Conservation (phyloP, 2,113 vertebrate species). For the Rhynchopsitta pachyrhyncha region DNA sequence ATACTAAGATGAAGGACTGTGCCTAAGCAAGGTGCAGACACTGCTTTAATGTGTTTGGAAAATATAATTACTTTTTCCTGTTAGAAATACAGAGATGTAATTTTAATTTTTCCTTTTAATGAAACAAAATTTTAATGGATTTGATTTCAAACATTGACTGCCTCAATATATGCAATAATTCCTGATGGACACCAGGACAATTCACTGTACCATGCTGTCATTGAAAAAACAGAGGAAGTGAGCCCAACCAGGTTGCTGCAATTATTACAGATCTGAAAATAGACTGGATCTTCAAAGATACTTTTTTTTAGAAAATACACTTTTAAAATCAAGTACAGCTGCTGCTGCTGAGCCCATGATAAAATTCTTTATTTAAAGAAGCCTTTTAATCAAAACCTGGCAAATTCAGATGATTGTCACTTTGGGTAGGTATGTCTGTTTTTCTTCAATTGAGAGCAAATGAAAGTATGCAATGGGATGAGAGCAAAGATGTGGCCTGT, state of each 20-base stretch:
- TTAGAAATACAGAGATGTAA: not conserved
- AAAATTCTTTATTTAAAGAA: constrained; percentile 29
- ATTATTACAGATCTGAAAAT: not conserved
- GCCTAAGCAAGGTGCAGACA: not conserved
- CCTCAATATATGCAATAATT: not conserved
- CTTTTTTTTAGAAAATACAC: not conserved
- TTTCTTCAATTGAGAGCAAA: constrained; percentile 38
- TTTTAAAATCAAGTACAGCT: not conserved
- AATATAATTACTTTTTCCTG: not conserved
- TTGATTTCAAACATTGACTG: not conserved
- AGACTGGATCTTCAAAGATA: not conserved
- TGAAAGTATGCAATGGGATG: not conserved
- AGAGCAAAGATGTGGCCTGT: constrained; percentile 13
- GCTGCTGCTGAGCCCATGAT: not conserved
- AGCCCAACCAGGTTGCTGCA: not conserved
- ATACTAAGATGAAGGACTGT: not conserved
- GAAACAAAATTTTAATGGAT: not conserved
- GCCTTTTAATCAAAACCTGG: not conserved
- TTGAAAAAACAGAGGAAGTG: not conserved
- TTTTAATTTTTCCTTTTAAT: not conserved
- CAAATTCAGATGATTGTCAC: not conserved
- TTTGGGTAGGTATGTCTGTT: not conserved
- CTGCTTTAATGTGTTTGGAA: not conserved
- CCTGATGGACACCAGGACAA: not conserved
- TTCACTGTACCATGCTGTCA: not conserved